Percentiles rank a stretch among this genome's conserved stretches.
Conservation (phyloP, 2,797 vertebrate genomes). For the Eulemur rubriventer region DNA sequence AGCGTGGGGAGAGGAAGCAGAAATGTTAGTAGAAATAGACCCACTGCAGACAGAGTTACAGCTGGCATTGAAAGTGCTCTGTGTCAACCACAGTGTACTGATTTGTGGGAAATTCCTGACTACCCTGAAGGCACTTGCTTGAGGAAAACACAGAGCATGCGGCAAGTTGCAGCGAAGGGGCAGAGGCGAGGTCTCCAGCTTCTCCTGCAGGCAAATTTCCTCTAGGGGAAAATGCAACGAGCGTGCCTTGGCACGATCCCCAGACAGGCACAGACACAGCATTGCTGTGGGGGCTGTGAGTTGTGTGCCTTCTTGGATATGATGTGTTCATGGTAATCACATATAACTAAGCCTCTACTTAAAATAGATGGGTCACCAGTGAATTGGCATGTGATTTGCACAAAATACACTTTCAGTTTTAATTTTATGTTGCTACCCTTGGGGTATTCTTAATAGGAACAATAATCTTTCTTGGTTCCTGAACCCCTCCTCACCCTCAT, state of each 20-base stretch:
- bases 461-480: conserved; percentile 16
- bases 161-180: not conserved
- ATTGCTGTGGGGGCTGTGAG: not conserved
- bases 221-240: not conserved
- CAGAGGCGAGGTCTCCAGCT: not conserved
- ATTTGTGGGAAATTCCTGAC: not conserved
- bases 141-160: not conserved
- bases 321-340: conserved; percentile 35
- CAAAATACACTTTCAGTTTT: conserved; percentile 55
- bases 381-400: not conserved
- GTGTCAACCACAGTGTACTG: not conserved
- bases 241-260: not conserved
- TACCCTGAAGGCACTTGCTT: not conserved
- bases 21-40: not conserved
- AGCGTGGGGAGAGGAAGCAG: not conserved
- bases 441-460: conserved; percentile 25
- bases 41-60: not conserved
- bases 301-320: not conserved
- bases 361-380: conserved; percentile 44
- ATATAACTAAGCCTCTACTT: conserved; percentile 18
- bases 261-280: not conserved
- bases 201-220: not conserved
- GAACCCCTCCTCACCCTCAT: not conserved
- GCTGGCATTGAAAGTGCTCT: not conserved
- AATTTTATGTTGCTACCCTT: conserved; percentile 54